phyloP scores from a whole-genome alignment of 2,113 vertebrate genomes.

The Cettia cetti region DNA sequence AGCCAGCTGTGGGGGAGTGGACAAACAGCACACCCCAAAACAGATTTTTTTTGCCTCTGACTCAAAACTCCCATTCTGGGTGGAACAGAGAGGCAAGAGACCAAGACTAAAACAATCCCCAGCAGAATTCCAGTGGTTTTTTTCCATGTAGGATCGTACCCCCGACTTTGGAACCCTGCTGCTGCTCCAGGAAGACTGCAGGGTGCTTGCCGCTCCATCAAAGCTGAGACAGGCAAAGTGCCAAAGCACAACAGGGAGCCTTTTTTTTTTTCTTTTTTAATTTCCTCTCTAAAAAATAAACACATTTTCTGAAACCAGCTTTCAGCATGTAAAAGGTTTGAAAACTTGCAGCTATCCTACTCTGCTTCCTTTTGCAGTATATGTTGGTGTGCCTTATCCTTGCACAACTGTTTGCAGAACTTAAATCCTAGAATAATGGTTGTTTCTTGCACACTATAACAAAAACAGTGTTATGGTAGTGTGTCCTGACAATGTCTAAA shows the following conservation, averaged over 20 bases:
- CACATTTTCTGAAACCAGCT: background rate
- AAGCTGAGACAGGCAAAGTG: background rate
- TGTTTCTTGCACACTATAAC: background rate
- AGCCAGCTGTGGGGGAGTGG: background rate
- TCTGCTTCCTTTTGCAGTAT: background rate
- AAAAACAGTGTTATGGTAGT: background rate
- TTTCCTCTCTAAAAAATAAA: conserved; percentile 30
- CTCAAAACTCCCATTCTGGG: background rate
- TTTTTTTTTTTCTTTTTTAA: background rate
- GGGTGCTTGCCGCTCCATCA: background rate
- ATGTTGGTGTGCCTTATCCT: background rate
- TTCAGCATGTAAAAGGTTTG: background rate
- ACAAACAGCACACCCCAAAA: background rate
- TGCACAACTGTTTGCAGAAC: background rate
- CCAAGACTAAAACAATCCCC: background rate
- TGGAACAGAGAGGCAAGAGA: background rate
- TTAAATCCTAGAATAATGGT: background rate
- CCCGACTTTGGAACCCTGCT: background rate
- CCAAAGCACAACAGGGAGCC: background rate
- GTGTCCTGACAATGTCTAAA: background rate
- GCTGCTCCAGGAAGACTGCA: background rate
- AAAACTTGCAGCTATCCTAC: background rate
- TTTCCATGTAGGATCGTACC: background rate
- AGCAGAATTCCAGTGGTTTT: background rate
- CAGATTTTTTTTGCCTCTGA: background rate